These are phyloP conservation scores for Sebastes paucispinis DNA, from an alignment of 2,797 vertebrate genomes.

Conservation along the genomic window DNA sequence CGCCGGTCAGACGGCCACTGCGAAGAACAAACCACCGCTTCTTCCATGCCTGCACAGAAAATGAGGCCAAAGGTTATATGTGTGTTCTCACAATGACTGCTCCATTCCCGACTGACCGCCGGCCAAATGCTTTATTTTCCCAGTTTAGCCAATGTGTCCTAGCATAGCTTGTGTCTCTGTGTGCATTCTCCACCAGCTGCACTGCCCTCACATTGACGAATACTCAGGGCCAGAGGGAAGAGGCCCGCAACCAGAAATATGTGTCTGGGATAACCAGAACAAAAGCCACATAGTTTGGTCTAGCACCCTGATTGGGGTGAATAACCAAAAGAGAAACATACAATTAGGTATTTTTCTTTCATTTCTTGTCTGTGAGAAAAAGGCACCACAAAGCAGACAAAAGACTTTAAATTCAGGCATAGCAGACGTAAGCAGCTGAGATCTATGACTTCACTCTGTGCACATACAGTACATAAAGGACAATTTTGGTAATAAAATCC, in stretches of 20 bases:
- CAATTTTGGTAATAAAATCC: constrained; percentile 6
- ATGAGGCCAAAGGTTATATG: constrained; percentile 61
- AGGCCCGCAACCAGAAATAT: constrained; percentile 71
- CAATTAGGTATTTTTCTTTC: constrained; percentile 54
- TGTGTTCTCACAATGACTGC: constrained; percentile 60
- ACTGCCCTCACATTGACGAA: constrained; percentile 40
- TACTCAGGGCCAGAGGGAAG: constrained; percentile 46
- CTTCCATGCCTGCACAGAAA: constrained; percentile 94
- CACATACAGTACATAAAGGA: background rate
- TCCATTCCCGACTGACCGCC: constrained; percentile 54
- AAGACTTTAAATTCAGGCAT: constrained; percentile 11
- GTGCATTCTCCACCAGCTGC: constrained; percentile 54
- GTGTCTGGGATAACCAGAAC: constrained; percentile 68
- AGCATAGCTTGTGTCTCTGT: constrained; percentile 54
- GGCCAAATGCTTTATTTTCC: constrained; percentile 64
- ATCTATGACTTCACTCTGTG: constrained; percentile 9
- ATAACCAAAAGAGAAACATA: constrained; percentile 61
- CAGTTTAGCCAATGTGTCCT: constrained; percentile 38
- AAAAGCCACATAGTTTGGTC: constrained; percentile 73
- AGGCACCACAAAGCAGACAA: constrained; percentile 11
- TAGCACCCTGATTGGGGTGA: constrained; percentile 50
- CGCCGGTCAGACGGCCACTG: constrained; percentile 95
- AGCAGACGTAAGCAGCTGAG: background rate
- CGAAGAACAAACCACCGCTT: constrained; percentile 99
- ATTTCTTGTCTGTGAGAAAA: constrained; percentile 38